These are phyloP conservation scores for Sylvilagus floridanus DNA, from an alignment of 2,797 vertebrate genomes.

Conservation along the genomic window DNA sequence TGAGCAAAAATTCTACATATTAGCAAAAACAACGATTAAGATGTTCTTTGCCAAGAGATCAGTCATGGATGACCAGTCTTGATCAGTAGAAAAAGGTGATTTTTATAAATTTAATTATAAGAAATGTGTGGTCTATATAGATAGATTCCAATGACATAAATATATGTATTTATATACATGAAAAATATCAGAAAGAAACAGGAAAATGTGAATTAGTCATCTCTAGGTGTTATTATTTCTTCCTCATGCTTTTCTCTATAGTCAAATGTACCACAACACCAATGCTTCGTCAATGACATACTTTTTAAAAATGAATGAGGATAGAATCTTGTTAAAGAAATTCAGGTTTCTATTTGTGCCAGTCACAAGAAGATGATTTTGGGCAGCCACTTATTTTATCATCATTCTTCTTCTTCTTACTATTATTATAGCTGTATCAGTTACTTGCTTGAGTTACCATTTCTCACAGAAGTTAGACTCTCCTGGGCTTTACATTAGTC, in stretches of 20 bases:
- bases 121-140: neutral
- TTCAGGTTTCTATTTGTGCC: constrained; percentile 35
- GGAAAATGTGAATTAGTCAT: constrained; percentile 14
- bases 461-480: neutral
- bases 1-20: constrained; percentile 7
- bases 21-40: neutral
- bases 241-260: neutral
- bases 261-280: neutral
- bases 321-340: neutral
- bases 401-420: neutral
- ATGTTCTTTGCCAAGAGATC: neutral
- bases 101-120: constrained; percentile 50
- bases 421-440: neutral
- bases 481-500: neutral
- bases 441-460: neutral
- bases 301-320: neutral
- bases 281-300: neutral
- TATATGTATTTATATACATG: neutral
- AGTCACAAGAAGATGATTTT: constrained; percentile 27
- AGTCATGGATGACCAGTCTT: neutral
- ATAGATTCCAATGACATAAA: constrained; percentile 1
- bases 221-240: neutral
- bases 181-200: neutral
- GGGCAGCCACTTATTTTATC: neutral
- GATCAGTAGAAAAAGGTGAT: constrained; percentile 8